Conservation (phyloP, 2,888 invertebrate species). For the Agrotis clavis region DNA sequence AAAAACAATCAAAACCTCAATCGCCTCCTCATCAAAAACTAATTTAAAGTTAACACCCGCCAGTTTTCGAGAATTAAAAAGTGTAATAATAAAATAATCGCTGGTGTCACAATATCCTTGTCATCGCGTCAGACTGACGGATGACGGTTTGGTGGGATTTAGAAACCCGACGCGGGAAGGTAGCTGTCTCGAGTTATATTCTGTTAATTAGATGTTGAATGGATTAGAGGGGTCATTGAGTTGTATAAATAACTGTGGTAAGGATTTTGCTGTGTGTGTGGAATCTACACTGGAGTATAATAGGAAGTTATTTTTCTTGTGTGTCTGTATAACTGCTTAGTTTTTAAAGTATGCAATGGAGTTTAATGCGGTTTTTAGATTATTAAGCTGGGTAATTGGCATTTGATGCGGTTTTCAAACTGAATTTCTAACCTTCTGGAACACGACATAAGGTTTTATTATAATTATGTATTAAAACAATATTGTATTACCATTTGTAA, state of each 20-base stretch:
- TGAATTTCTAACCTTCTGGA: too few species aligned
- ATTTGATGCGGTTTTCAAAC: too few species aligned
- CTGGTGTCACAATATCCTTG: conserved; percentile 87
- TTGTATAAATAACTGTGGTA: conserved; percentile 32
- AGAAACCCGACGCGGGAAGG: conserved; percentile 76
- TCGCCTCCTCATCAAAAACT: conserved; percentile 26
- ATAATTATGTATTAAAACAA: too few species aligned
- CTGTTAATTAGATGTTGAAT: conserved; percentile 76
- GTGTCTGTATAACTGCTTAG: neutral
- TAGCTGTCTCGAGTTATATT: conserved; percentile 73
- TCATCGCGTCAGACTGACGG: conserved; percentile 79
- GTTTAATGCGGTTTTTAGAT: too few species aligned
- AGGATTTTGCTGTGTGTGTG: neutral
- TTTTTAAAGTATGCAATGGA: too few species aligned
- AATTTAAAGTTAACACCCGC: conserved; percentile 59
- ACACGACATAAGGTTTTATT: too few species aligned
- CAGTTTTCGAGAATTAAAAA: conserved; percentile 65
- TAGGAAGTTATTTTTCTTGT: neutral
- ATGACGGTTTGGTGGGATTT: conserved; percentile 76
- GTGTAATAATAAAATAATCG: conserved; percentile 79
- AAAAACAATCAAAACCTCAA: conserved; percentile 12
- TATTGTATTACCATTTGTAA: too few species aligned
- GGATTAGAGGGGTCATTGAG: conserved; percentile 50
- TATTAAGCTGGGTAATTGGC: too few species aligned
- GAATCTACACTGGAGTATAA: neutral